Evolutionary conservation across 2,797 vertebrate genomes (phyloP).

Genomic region (Cyclopterus lumpus): DNA sequence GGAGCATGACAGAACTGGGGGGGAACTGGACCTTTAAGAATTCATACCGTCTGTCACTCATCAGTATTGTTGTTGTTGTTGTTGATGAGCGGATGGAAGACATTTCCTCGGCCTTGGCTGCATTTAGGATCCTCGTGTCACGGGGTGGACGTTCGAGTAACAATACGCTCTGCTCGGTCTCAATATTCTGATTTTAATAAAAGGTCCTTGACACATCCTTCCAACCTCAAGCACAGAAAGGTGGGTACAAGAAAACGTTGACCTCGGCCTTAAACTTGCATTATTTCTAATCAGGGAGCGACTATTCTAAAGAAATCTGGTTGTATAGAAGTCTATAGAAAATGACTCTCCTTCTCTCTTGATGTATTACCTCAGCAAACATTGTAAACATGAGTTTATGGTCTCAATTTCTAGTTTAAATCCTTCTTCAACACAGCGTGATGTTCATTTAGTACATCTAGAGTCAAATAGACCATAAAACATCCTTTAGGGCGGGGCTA

Average conservation of each 20-base stretch:
- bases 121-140: slow-evolving; percentile 17
- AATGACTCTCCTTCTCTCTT: not conserved
- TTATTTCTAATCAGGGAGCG: no score
- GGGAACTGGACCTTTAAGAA: slow-evolving; percentile 32
- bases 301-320: no score
- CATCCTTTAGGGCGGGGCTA: not conserved
- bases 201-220: slow-evolving; percentile 15
- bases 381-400: not conserved
- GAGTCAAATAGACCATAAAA: not conserved
- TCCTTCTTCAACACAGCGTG: not conserved
- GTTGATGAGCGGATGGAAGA: slow-evolving; percentile 25
- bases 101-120: slow-evolving; percentile 33
- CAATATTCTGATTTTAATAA: slow-evolving; percentile 10
- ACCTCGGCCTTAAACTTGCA: not conserved
- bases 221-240: slow-evolving; percentile 23
- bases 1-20: no score
- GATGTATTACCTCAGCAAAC: not conserved
- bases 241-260: slow-evolving; percentile 36
- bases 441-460: not conserved
- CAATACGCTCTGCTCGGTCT: not conserved
- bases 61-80: slow-evolving; percentile 46
- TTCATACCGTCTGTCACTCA: slow-evolving; percentile 50
- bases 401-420: not conserved
- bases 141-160: not conserved
- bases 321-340: no score